Evolutionary conservation across 2,113 vertebrate genomes (phyloP), one percentile per base, ranked within the genome.

Genomic region (Pelobates fuscus): DNA sequence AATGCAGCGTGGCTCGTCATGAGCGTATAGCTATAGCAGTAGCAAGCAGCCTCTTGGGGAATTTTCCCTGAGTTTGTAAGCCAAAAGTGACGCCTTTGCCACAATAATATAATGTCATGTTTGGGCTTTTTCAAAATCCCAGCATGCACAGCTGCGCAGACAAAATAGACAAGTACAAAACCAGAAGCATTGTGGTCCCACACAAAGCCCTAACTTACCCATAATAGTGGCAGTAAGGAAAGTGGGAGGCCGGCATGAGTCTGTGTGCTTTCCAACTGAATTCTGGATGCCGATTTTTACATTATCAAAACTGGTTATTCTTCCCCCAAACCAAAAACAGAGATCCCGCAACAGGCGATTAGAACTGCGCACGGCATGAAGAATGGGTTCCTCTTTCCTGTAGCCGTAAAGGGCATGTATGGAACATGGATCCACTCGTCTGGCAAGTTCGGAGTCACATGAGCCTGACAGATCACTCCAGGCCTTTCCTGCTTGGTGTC

Each of bases 291-390:
- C 46, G 29, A 71, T 18, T 2, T 0, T 30, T 3, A 32, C 17
- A 0, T 25, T 60, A 6, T 62, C 71, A 15, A 3, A 59, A 24
- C 79, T 52, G 70, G 1, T 18, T 55, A 82, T 69, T 69, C 91
- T 90, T 20, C 87, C 89, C 76, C 88, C 86, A 2, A 92, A 91
- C 88, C 88, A 91, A 11, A 90, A 72, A 61, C 89, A 88, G 54
- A 92, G 85, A 69, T 91, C 86, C 67, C 81, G 79, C 63, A 86
- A 80, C 29, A 85, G 59, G 0, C 0, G 12, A 62, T 62, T 49
- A 29, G 76, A 74, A 61, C 70, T 54, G 20, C 1, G 57, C 43
- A 86, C 77, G 8, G 83, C 74, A 78, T 43, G 80, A 44, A 81
- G 0, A 0, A 85, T 61, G 0, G 77, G 73, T 25, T 81, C 80